Evolutionary conservation across 1,140 invertebrate genomes (phyloP).

Genomic region (Cecropterus lyciades): DNA sequence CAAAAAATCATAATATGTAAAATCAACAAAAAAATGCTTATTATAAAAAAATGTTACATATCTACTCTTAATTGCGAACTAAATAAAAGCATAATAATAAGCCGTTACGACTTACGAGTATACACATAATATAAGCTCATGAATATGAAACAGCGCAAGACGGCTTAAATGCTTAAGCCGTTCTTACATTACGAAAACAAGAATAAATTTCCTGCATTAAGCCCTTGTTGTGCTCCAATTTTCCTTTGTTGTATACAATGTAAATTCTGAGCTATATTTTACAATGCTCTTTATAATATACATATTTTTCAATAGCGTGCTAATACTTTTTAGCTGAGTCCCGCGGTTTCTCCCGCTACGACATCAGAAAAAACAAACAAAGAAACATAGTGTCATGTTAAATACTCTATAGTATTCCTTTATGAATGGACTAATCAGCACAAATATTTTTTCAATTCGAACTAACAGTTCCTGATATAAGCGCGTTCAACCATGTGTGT

Average conservation of each 20-base stretch:
- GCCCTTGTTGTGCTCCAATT: conserved; percentile 19
- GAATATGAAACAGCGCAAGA: conserved; percentile 34
- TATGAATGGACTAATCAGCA: no score
- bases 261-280: background rate
- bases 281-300: background rate
- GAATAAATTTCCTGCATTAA: conserved; percentile 32
- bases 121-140: conserved; percentile 19
- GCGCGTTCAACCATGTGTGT: no score
- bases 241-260: background rate
- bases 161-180: conserved; percentile 35
- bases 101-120: conserved; percentile 1
- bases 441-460: no score
- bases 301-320: no score
- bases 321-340: no score
- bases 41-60: background rate
- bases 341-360: no score
- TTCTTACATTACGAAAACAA: conserved; percentile 33
- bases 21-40: no score
- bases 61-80: background rate
- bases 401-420: no score
- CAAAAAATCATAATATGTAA: no score
- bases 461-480: no score
- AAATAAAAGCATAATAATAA: conserved; percentile 1
- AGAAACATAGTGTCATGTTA: no score
- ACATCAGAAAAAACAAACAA: no score